phyloP scores from a whole-genome alignment of 2,797 vertebrate species.

The Lutjanus argentimaculatus region DNA sequence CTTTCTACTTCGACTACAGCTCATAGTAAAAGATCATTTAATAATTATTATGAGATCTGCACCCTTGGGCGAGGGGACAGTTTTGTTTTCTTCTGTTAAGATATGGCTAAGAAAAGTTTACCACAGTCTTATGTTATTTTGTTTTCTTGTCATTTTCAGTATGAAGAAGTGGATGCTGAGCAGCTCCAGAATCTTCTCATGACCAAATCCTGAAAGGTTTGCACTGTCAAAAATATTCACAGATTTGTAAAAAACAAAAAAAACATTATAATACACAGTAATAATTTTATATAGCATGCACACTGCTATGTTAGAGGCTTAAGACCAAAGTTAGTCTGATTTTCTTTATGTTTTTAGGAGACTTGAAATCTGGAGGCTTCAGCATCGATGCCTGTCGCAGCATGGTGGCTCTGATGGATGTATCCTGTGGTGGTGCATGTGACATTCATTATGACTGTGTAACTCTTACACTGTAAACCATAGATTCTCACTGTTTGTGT shows the following conservation, averaged over 20 bases:
- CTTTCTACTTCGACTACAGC: no score
- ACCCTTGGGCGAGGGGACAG: no score
- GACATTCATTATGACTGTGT: neutral
- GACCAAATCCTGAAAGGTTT: constrained; percentile 68
- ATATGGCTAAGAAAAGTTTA: neutral
- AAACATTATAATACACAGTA: no score
- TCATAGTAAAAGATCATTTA: no score
- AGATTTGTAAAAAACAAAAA: neutral
- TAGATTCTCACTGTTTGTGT: no score
- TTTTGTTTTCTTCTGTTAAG: no score
- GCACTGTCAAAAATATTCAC: neutral
- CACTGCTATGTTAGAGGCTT: neutral
- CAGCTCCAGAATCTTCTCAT: constrained; percentile 75
- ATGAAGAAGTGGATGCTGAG: constrained; percentile 77
- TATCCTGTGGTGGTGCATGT: constrained; percentile 84
- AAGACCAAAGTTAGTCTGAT: neutral
- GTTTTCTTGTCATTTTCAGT: constrained; percentile 59
- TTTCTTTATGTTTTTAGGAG: constrained; percentile 50
- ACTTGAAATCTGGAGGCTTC: constrained; percentile 80
- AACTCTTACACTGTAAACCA: neutral
- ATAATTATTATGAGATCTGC: no score
- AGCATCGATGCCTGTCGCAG: constrained; percentile 90
- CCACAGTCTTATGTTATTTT: no score
- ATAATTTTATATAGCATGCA: no score
- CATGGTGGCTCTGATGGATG: constrained; percentile 92